Percentiles rank a stretch among this genome's conserved stretches.
phyloP scores from a whole-genome alignment of 2,113 vertebrate species.

The Callipepla californica region DNA sequence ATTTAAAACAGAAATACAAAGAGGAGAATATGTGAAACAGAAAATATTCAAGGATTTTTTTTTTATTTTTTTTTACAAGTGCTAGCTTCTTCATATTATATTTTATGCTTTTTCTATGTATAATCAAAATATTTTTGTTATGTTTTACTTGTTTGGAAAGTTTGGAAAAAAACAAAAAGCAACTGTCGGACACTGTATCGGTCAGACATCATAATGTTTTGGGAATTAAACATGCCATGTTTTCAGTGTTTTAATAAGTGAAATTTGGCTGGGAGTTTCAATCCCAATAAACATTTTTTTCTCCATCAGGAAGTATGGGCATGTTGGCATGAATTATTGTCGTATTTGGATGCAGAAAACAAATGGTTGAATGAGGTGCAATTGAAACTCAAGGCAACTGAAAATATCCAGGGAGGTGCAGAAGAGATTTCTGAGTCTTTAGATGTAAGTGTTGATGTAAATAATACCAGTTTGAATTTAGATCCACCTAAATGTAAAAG shows the following conservation, averaged over 20 bases:
- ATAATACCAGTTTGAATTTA: not conserved
- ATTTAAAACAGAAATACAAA: not conserved
- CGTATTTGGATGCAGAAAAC: constrained; percentile 93
- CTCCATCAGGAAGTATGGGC: constrained; percentile 93
- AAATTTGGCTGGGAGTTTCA: not conserved
- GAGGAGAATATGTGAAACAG: not conserved
- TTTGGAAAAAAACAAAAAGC: not conserved
- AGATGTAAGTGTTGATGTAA: constrained; percentile 82
- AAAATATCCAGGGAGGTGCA: constrained; percentile 86
- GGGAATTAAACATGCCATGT: not conserved
- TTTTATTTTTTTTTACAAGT: not conserved
- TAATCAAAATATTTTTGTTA: not conserved
- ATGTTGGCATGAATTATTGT: constrained; percentile 92
- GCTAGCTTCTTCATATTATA: not conserved
- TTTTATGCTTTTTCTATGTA: not conserved
- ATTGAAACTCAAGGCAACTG: constrained; percentile 88
- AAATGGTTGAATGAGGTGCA: constrained; percentile 93
- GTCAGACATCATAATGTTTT: not conserved
- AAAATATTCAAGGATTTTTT: not conserved
- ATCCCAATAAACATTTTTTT: not conserved
- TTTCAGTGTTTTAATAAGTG: not conserved
- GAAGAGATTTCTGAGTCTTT: constrained; percentile 90
- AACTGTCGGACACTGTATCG: accelerated
- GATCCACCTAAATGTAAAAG: not conserved
- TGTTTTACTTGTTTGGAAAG: not conserved